Evolutionary conservation across 2,888 invertebrate genomes (phyloP), one percentile per base, ranked within the genome.

Genomic region (Trachelus troglodyta): DNA sequence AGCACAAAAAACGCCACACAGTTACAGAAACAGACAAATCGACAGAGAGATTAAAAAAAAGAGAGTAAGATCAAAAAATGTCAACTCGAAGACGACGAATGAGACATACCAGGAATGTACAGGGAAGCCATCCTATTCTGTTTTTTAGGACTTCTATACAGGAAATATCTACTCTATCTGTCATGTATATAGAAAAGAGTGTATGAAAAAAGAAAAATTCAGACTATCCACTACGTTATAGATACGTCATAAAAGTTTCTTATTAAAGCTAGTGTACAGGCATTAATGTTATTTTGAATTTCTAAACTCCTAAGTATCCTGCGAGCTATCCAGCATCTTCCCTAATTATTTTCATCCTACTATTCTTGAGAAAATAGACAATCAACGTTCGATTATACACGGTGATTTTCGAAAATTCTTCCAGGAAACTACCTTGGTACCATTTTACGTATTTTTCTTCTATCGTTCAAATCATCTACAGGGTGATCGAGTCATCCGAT

Each of bases 1-100:
- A 91, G 89, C 89, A 91, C 91, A 88, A 89, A 91, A 91, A 88
- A 89, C 90, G 56, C 56, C 56, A 56, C 90, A 91, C 90, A 91
- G 89, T 89, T 86, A 91, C 91, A 91, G 89, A 87, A 89, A 91
- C 85, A 89, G 86, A 82, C 81, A 86, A 80, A 90, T 84, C 87
- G 75, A 75, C 56, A 87, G 35, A 87, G 73, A 77, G 74, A 79
- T 74, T 2, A 79, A 73, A 80, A 79, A 81, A 77, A 84, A 81
- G 71, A 77, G 79, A 80, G 74, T 77, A 77, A 79, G 9, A 56
- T 56, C 40, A 56, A 56, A 6, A 56, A 23, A 40, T 40, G 23
- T 40, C 40, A 23, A n/a, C 74, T 15, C 4, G 71, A 12, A 12
- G 12, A 71, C 30, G 71, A 71, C 33, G 23, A 23, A 56, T 56